These are phyloP conservation scores for Bathynomus jamesi DNA, from an alignment of 1,140 invertebrate genomes.

Conservation along the genomic window DNA sequence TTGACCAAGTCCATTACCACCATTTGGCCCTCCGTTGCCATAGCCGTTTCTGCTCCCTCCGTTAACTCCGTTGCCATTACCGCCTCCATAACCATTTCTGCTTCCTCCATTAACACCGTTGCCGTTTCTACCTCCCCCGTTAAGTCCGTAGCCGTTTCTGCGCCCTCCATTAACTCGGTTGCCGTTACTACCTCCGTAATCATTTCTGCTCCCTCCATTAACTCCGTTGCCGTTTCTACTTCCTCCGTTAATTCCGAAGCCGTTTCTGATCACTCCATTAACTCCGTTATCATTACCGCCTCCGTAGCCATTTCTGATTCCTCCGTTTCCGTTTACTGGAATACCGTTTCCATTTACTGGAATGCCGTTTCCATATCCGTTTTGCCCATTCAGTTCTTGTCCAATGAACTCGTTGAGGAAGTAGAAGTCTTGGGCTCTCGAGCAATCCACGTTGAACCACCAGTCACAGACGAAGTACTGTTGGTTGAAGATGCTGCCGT, in stretches of 20 bases:
- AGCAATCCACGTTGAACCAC: slow-evolving; percentile 84
- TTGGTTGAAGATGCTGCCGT: slow-evolving; percentile 82
- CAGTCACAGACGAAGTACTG: slow-evolving; percentile 79
- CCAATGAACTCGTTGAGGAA: slow-evolving; percentile 15
- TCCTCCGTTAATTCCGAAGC: neutral
- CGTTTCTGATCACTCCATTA: slow-evolving; percentile 7
- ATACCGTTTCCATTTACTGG: slow-evolving; percentile 5
- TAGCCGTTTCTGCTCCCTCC: too few relatives aligned
- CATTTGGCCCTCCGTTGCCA: too few relatives aligned
- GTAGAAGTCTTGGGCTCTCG: slow-evolving; percentile 44
- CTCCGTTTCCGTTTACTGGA: neutral
- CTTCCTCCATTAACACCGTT: too few relatives aligned
- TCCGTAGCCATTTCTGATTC: slow-evolving; percentile 5
- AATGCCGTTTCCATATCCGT: neutral
- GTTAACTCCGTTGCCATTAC: too few relatives aligned
- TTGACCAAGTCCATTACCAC: too few relatives aligned
- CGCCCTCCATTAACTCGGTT: slow-evolving; percentile 1
- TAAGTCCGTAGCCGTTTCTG: neutral
- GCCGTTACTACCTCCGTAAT: neutral
- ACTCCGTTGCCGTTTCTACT: neutral
- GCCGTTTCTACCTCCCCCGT: too few relatives aligned
- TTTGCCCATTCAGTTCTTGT: neutral
- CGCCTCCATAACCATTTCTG: too few relatives aligned
- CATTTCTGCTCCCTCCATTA: neutral
- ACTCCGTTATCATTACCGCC: slow-evolving; percentile 3